These are phyloP conservation scores for Pegoplata infirma DNA, from an alignment of 2,888 invertebrate species.

Conservation along the genomic window DNA sequence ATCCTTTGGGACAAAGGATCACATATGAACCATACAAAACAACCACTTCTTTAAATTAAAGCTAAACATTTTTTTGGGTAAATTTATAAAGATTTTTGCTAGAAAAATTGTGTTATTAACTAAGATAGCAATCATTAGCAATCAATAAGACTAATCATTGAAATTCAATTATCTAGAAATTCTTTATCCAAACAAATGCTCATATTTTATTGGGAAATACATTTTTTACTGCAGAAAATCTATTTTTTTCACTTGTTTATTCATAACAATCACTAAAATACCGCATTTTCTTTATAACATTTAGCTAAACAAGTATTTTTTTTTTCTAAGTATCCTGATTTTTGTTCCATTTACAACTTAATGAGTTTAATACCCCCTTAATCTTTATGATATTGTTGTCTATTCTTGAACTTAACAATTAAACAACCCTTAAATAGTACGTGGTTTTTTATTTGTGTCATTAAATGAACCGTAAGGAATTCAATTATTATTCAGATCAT, in stretches of 20 bases:
- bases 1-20: conserved; percentile 18
- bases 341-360: conserved; percentile 31
- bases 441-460: conserved; percentile 4
- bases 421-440: conserved; percentile 32
- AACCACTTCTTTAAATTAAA: conserved; percentile 12
- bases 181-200: conserved; percentile 53
- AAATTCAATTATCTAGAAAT: conserved; percentile 54
- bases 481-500: not conserved
- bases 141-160: conserved; percentile 58
- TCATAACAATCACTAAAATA: conserved; percentile 56
- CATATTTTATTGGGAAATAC: too few species aligned
- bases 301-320: conserved; percentile 47
- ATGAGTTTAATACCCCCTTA: conserved; percentile 20
- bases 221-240: too few species aligned
- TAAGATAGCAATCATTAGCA: conserved; percentile 24
- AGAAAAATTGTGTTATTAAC: not conserved
- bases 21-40: not conserved
- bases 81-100: conserved; percentile 21
- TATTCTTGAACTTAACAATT: not conserved
- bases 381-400: not conserved
- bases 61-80: conserved; percentile 33
- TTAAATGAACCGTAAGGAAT: not conserved
- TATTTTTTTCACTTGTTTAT: too few species aligned
- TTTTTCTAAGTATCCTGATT: conserved; percentile 28
- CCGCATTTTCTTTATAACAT: conserved; percentile 35